Evolutionary conservation across 2,113 vertebrate species (phyloP).

Genomic region (Sander vitreus): DNA sequence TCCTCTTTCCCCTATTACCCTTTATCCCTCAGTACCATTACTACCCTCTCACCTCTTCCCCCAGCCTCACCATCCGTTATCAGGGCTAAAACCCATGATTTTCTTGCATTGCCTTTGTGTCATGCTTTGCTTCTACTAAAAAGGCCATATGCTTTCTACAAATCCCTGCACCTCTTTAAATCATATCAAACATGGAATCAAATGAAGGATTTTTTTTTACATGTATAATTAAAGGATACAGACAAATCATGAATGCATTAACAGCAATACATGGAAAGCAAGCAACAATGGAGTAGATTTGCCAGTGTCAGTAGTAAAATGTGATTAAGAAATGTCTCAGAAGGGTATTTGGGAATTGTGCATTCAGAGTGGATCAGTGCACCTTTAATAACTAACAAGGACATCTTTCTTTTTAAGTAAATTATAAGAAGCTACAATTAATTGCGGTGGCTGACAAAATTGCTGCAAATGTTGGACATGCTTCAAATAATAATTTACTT

Average conservation of each 20-base stretch:
- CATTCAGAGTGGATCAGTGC: neutral
- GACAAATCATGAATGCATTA: neutral
- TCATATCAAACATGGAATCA: neutral
- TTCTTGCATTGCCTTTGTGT: neutral
- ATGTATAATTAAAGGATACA: neutral
- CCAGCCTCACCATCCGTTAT: conserved; percentile 20
- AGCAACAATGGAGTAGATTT: neutral
- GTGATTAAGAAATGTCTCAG: neutral
- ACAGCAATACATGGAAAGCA: neutral
- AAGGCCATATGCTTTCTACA: neutral
- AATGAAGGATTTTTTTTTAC: neutral
- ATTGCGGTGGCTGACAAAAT: neutral
- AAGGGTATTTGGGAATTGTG: neutral
- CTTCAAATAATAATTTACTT: neutral
- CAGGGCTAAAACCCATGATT: conserved; percentile 13
- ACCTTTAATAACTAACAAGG: neutral
- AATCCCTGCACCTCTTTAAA: conserved; percentile 18
- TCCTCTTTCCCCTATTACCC: conserved; percentile 1
- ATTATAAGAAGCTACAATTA: neutral
- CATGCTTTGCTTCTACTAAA: conserved; percentile 2
- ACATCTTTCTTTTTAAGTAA: neutral
- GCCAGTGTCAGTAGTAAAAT: neutral
- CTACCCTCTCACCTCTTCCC: conserved; percentile 23
- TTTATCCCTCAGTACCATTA: conserved; percentile 31
- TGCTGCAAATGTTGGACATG: neutral